Conservation (phyloP, 2,113 vertebrate genomes). For the Charina bottae region DNA sequence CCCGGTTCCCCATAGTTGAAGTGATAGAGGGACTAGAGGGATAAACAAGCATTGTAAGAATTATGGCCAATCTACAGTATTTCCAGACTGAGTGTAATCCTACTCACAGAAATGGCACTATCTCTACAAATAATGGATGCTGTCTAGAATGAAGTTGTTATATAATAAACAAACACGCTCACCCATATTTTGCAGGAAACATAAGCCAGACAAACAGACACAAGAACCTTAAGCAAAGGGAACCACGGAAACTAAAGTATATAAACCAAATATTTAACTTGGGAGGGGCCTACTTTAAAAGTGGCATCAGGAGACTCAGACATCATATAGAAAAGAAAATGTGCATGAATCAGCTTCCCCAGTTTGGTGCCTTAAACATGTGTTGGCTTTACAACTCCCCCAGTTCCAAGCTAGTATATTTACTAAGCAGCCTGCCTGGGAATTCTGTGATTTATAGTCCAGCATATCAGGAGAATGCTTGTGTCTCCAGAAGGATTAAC, state of each 20-base stretch:
- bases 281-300: neutral
- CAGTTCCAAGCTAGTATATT: neutral
- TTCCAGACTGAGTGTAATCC: neutral
- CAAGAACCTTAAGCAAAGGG: neutral
- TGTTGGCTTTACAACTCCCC: neutral
- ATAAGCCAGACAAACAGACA: neutral
- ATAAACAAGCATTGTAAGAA: neutral
- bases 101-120: neutral
- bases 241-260: neutral
- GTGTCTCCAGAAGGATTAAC: accelerated
- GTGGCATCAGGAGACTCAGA: neutral
- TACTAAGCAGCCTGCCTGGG: neutral
- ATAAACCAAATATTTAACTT: neutral
- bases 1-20: too few relatives aligned
- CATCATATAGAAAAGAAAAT: neutral
- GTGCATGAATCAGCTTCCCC: neutral
- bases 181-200: neutral
- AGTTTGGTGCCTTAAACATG: neutral
- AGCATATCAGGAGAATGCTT: accelerated
- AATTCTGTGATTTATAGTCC: neutral
- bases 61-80: neutral
- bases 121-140: neutral
- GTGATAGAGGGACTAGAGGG: neutral
- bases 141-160: neutral
- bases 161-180: neutral